These are phyloP conservation scores for Trachurus trachurus DNA, from an alignment of 2,797 vertebrate genomes.

Conservation along the genomic window DNA sequence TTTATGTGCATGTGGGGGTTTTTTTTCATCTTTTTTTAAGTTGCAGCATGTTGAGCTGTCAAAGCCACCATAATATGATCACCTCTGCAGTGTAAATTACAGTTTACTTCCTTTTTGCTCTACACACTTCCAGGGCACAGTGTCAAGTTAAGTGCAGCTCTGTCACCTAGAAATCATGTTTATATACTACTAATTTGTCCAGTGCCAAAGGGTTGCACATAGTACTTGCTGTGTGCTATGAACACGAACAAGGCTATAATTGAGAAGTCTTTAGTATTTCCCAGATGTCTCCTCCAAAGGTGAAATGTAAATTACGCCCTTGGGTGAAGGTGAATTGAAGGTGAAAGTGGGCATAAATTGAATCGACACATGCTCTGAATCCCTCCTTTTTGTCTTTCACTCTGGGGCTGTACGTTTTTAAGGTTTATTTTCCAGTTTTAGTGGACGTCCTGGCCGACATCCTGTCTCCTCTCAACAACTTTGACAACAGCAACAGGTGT, in stretches of 20 bases:
- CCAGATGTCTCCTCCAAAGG: conserved; percentile 63
- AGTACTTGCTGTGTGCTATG: conserved; percentile 52
- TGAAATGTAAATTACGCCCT: conserved; percentile 75
- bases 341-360: conserved; percentile 62
- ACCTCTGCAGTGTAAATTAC: conserved; percentile 18
- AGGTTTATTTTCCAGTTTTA: conserved; percentile 37
- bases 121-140: conserved; percentile 44
- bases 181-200: conserved; percentile 68
- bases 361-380: conserved; percentile 30
- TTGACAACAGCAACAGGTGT: conserved; percentile 36
- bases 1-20: no score
- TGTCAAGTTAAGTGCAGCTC: conserved; percentile 58
- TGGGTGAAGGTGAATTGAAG: conserved; percentile 67
- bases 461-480: conserved; percentile 27
- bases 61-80: background rate
- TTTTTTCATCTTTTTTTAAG: no score
- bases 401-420: conserved; percentile 17
- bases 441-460: conserved; percentile 2
- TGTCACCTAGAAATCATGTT: conserved; percentile 65
- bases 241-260: conserved; percentile 66
- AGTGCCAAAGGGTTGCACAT: conserved; percentile 62
- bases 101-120: conserved; percentile 27
- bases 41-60: no score
- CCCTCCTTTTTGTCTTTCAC: conserved; percentile 16
- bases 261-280: conserved; percentile 60